phyloP scores from a whole-genome alignment of 2,888 invertebrate genomes.

The Hemaris fuciformis region DNA sequence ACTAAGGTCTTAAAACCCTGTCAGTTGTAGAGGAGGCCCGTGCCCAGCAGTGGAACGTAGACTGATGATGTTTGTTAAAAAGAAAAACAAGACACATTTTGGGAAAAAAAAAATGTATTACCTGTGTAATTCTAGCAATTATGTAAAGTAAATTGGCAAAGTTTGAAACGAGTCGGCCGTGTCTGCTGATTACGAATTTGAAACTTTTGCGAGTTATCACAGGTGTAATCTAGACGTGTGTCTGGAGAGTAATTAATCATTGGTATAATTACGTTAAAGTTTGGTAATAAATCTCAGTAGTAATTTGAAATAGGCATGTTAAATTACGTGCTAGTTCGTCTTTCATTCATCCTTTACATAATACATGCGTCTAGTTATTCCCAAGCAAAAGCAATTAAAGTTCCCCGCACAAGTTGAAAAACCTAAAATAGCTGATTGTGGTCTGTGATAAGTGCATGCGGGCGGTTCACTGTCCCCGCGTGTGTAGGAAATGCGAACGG shows the following conservation, averaged over 20 bases:
- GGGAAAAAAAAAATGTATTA: neutral
- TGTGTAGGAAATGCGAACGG: neutral
- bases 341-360: neutral
- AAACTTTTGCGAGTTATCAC: neutral
- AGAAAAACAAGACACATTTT: neutral
- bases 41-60: too few relatives aligned
- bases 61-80: too few relatives aligned
- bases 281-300: neutral
- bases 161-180: neutral
- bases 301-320: too few relatives aligned
- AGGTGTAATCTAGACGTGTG: neutral
- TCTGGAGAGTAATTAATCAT: neutral
- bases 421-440: slow-evolving; percentile 1
- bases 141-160: neutral
- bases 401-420: neutral
- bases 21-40: too few relatives aligned
- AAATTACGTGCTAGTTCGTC: too few relatives aligned
- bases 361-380: neutral
- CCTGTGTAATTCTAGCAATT: neutral
- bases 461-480: neutral
- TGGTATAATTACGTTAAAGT: neutral
- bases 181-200: neutral
- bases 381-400: neutral
- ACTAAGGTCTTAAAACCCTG: too few relatives aligned
- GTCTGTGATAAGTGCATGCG: neutral